phyloP scores from a whole-genome alignment of 2,113 vertebrate genomes.

The Indicator indicator region DNA sequence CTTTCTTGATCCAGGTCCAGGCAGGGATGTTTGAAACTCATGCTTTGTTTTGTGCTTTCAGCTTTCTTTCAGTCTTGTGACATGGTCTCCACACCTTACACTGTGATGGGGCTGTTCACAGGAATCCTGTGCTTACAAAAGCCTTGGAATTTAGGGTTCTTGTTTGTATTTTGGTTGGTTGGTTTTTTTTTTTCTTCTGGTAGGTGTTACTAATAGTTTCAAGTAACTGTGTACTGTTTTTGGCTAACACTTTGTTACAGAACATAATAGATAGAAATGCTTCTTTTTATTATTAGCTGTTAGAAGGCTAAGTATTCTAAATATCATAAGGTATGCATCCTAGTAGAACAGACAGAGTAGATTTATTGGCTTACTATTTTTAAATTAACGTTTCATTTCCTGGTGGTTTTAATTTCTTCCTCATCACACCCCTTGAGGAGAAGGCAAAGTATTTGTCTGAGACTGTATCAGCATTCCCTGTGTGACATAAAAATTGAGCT shows the following conservation, averaged over 20 bases:
- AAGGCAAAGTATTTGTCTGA: background rate
- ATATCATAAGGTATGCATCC: background rate
- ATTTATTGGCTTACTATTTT: background rate
- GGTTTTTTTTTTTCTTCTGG: background rate
- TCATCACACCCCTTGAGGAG: background rate
- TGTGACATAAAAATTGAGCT: background rate
- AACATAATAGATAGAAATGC: background rate
- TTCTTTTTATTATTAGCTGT: background rate
- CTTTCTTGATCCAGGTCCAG: background rate
- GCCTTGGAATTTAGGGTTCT: fast-evolving
- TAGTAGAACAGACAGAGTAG: background rate
- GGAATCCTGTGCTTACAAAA: background rate
- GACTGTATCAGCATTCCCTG: background rate
- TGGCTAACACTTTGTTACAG: background rate
- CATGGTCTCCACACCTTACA: fast-evolving
- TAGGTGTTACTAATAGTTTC: background rate
- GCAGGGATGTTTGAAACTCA: background rate
- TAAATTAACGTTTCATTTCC: background rate
- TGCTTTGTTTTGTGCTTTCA: background rate
- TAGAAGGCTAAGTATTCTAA: background rate
- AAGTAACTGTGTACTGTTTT: background rate
- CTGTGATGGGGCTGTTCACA: background rate
- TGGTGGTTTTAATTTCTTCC: background rate
- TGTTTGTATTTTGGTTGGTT: background rate
- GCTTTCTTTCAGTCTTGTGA: background rate